A percentile compares a stretch with the other conserved stretches of the same genome.
Evolutionary conservation across 2,888 invertebrate species (phyloP).

Genomic region (Archips xylosteana): DNA sequence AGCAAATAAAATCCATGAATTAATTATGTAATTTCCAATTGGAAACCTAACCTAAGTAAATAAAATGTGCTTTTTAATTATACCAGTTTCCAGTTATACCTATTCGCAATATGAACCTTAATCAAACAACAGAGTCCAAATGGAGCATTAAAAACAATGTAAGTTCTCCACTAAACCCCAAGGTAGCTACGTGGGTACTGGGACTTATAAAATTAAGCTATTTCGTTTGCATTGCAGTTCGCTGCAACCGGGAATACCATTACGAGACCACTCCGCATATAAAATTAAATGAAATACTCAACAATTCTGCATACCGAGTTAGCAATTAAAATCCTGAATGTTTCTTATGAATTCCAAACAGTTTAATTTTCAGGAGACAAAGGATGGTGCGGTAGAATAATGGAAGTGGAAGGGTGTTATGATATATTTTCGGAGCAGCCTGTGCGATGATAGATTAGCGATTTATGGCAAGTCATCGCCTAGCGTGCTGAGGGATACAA

Average conservation of each 20-base stretch:
- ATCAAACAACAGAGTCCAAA: conserved; percentile 2
- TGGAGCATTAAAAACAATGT: conserved; percentile 9
- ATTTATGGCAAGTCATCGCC: conserved; percentile 15
- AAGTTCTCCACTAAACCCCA: background rate
- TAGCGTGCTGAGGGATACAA: conserved; percentile 4
- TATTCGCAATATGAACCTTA: background rate
- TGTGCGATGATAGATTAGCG: conserved; percentile 14
- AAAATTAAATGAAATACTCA: conserved; percentile 35
- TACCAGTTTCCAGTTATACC: background rate
- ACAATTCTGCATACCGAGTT: conserved; percentile 25
- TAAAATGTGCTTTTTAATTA: background rate
- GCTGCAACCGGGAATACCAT: conserved; percentile 29
- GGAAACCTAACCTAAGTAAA: no score
- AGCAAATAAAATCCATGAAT: no score
- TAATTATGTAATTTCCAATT: no score
- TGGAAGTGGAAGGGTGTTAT: background rate
- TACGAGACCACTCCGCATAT: conserved; percentile 16
- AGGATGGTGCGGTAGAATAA: background rate
- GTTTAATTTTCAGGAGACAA: conserved; percentile 28
- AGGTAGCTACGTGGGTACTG: background rate
- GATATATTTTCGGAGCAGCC: conserved; percentile 3
- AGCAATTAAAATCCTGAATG: conserved; percentile 30
- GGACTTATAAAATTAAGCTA: conserved; percentile 24
- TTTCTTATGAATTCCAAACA: conserved; percentile 37
- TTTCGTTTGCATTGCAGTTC: conserved; percentile 30